Evolutionary conservation across 2,113 vertebrate genomes (phyloP), one percentile per base, ranked within the genome.

Genomic region (Pitta sordida): DNA sequence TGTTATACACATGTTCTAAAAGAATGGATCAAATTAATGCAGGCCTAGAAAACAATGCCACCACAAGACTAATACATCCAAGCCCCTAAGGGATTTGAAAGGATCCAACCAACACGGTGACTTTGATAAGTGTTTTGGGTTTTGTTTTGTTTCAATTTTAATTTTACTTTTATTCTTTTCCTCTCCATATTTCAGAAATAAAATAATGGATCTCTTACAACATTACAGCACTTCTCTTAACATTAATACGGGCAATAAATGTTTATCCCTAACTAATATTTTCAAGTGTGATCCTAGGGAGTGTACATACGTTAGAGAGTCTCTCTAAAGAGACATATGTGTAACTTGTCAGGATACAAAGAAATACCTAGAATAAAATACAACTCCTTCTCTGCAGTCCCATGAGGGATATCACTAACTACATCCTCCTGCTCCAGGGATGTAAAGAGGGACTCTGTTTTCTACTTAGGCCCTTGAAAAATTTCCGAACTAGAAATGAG

Each of bases 21-120:
- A 97, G 95, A 98, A 97, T 89, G 83, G 90, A 96, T 97, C 92
- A 96, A 97, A 97, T 98, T 97, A 97, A 97, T 97, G 91, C 65
- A 78, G 91, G 80, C 79, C 90, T 46, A 87, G 91, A 92, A 96
- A 94, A 91, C 71, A 96, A 46, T 15, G 11, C 29, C 75, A 91
- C 12, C 65, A 88, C 88, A 83, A 96, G 85, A 95, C 94, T 95
- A 95, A 97, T 97, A 82, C 83, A 96, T 90, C 63, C 68, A 95
- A 63, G 84, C 79, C 92, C 94, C 92, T 84, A 81, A 97, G 96
- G 91, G 90, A 96, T 91, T 95, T 90, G 56, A 94, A 95, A 91
- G 80, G 97, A 94, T 77, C 88, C 65, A 97, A 77, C 69, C 71
- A 95, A 41, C 84, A 59, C 26, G 2, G 65, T 95, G 95, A 92